phyloP scores from a whole-genome alignment of 2,888 invertebrate species.

The Drosophila demipolita region DNA sequence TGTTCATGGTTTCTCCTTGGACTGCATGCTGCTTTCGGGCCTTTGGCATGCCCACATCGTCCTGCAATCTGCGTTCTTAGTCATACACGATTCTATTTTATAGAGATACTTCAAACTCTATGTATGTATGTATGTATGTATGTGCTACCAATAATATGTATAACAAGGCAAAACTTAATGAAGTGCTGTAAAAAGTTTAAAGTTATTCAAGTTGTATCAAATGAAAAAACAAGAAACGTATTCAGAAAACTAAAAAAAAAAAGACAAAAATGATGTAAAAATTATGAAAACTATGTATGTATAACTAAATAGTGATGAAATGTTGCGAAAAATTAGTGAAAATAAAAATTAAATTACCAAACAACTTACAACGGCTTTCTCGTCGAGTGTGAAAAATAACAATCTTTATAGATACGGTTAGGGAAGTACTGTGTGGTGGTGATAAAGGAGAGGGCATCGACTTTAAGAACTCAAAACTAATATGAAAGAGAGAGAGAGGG shows the following conservation, averaged over 20 bases:
- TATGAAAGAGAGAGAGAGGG: neutral
- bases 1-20: constrained; percentile 61
- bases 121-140: constrained; percentile 28
- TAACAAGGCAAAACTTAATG: constrained; percentile 49
- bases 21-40: constrained; percentile 30
- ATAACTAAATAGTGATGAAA: constrained; percentile 66
- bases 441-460: too few species aligned
- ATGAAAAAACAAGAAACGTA: constrained; percentile 22
- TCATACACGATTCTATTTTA: constrained; percentile 47
- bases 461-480: neutral
- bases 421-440: too few species aligned
- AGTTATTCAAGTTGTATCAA: constrained; percentile 66
- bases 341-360: constrained; percentile 60
- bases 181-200: constrained; percentile 73
- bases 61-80: constrained; percentile 31
- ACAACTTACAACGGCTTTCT: neutral
- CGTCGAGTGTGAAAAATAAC: neutral
- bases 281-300: constrained; percentile 73
- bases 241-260: constrained; percentile 20
- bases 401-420: neutral
- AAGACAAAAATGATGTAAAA: constrained; percentile 64
- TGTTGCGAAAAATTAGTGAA: constrained; percentile 74
- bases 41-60: constrained; percentile 24
- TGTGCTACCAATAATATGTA: constrained; percentile 44
- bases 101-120: constrained; percentile 11